These are phyloP conservation scores for Oriolus oriolus DNA, from an alignment of 2,113 vertebrate species.

Conservation along the genomic window DNA sequence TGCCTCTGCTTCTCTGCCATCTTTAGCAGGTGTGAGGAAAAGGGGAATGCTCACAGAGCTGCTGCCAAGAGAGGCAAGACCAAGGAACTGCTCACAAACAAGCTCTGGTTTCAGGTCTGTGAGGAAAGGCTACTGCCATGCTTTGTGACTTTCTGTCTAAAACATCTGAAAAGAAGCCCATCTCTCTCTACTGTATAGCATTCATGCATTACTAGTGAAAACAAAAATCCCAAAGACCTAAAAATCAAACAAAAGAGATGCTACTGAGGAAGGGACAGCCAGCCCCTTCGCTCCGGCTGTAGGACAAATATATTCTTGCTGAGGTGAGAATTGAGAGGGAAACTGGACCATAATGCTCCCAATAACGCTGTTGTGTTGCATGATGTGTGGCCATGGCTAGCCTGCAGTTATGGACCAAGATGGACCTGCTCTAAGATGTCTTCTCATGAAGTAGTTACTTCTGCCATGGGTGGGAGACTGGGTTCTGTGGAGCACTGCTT, in stretches of 20 bases:
- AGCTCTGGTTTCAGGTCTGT: not conserved
- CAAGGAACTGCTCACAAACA: not conserved
- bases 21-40: not conserved
- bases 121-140: not conserved
- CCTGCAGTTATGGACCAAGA: not conserved
- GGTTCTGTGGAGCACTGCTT: not conserved
- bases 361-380: not conserved
- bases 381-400: rapidly evolving
- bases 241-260: not conserved
- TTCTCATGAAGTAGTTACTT: not conserved
- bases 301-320: not conserved
- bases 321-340: not conserved
- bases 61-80: not conserved
- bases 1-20: not conserved
- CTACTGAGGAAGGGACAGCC: not conserved
- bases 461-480: not conserved
- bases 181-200: not conserved
- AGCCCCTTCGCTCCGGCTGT: not conserved
- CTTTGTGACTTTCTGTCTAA: not conserved
- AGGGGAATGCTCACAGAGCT: not conserved
- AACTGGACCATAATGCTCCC: not conserved
- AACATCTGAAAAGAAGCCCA: not conserved
- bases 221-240: not conserved
- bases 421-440: not conserved
- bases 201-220: not conserved